A percentile compares a stretch with the other conserved stretches of the same genome.
These are phyloP conservation scores for Orussus abietinus DNA, from an alignment of 1,140 invertebrate genomes.

Conservation along the genomic window DNA sequence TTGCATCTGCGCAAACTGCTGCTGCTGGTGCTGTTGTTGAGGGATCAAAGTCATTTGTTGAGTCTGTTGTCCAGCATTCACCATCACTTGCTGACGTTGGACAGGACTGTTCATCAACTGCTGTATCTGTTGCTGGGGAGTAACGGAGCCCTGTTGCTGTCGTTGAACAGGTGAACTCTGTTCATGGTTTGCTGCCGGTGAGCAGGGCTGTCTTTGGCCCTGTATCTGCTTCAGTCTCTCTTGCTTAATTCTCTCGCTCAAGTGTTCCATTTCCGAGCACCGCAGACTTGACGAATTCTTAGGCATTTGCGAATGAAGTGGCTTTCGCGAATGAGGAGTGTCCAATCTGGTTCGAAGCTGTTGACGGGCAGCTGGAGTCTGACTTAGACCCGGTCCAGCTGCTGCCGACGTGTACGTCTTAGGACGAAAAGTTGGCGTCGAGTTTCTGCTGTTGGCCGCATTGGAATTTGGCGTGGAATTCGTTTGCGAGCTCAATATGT, in stretches of 20 bases:
- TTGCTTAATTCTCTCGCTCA: conserved; percentile 38
- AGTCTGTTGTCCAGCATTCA: no score
- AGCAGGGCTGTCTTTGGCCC: no score
- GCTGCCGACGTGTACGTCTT: conserved; percentile 1
- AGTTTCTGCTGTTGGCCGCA: conserved; percentile 10
- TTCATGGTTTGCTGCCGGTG: conserved; percentile 8
- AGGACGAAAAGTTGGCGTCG: conserved; percentile 1
- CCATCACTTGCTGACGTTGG: no score
- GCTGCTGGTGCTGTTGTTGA: conserved; percentile 22
- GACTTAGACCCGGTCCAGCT: background rate
- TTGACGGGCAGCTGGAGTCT: conserved; percentile 6
- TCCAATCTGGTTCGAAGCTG: no score
- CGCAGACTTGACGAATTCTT: conserved; percentile 14
- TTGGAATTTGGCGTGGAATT: conserved; percentile 16
- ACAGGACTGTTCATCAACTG: no score
- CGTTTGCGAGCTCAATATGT: no score
- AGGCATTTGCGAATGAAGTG: conserved; percentile 17
- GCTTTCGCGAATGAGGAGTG: conserved; percentile 14
- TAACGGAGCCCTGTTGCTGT: conserved; percentile 2
- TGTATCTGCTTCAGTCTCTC: conserved; percentile 28
- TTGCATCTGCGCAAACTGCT: conserved; percentile 31
- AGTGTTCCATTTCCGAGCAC: conserved; percentile 32
- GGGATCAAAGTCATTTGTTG: conserved; percentile 17
- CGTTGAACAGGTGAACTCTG: background rate
- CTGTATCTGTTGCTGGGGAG: background rate